Base-by-base conservation (phyloP, 2,888 invertebrate species). In the Ariolimax columbianus region DNA sequence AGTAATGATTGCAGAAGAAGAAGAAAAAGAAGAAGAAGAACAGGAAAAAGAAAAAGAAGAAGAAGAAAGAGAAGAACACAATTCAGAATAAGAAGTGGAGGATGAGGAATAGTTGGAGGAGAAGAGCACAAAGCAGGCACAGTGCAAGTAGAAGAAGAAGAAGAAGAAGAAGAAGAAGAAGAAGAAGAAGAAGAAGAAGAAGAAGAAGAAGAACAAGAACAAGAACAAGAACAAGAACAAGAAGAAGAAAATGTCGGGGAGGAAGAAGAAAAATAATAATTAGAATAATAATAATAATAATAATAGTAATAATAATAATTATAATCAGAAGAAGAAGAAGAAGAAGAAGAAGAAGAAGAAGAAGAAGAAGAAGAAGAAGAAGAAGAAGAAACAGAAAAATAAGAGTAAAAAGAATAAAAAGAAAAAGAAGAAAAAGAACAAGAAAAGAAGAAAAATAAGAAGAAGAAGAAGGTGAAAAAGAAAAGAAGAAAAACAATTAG, bases 281-380 rank as follows among this genome's bases (percentile, higher is more conserved):
- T n/a, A n/a, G n/a, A n/a, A n/a, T n/a, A n/a, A n/a, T n/a, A n/a
- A n/a, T n/a, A 66, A 14, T 6, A 23, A 63, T 14, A 63, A 23
- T 7, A 26, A 63, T 14, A 63, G n/a, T 23, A 19, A 19, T 14
- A 19, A 19, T 14, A 19, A 51, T 14, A 14, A n/a, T n/a, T n/a
- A n/a, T n/a, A n/a, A n/a, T n/a, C n/a, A n/a, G n/a, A n/a, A n/a
- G n/a, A n/a, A n/a, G n/a, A n/a, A n/a, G n/a, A n/a, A n/a, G n/a
- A n/a, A 26, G 63, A 63, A 23, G 63, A 63, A 26, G 63, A 23
- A 26, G 72, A 82, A 77, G 77, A 68, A 79, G 77, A 66, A 70
- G 78, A 78, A 79, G 72, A 78, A 43, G 77, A 77, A 77, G 75
- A 77, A 33, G 63, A n/a, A n/a, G n/a, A n/a, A n/a, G n/a, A n/a